Conservation (phyloP, 92 coral and sea anemone species). For the Porites evermanni region DNA sequence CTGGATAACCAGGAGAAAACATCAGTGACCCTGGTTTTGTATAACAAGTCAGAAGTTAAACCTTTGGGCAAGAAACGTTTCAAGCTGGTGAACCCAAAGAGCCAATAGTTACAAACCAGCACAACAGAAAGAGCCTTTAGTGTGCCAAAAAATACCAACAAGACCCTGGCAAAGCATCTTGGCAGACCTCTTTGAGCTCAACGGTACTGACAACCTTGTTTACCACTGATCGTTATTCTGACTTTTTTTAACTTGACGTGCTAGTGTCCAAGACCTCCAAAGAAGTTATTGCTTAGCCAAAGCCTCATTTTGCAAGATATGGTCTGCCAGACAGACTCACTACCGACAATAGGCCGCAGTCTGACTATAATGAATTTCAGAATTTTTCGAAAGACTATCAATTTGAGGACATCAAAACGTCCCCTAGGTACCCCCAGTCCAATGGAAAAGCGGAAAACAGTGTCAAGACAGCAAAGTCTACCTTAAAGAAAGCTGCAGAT, state of each 20-base stretch:
- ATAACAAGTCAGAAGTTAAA: conserved; percentile 58
- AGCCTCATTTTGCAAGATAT: conserved; percentile 2
- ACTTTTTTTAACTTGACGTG: conserved; percentile 37
- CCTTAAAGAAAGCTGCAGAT: no score
- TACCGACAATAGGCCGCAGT: conserved; percentile 2
- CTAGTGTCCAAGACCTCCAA: conserved; percentile 22
- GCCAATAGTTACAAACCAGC: background rate
- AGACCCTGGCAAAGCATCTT: conserved; percentile 21
- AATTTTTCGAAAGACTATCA: background rate
- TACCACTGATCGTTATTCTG: conserved; percentile 46
- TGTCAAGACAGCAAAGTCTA: conserved; percentile 33
- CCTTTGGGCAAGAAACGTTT: conserved; percentile 56
- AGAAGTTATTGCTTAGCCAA: conserved; percentile 37
- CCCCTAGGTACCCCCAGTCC: background rate
- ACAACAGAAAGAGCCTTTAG: no score
- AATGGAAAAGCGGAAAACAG: conserved; percentile 5
- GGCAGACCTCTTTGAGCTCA: conserved; percentile 37
- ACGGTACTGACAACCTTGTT: conserved; percentile 24
- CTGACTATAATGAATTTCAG: background rate
- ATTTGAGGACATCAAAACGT: conserved; percentile 1
- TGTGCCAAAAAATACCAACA: no score
- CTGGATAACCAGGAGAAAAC: conserved; percentile 9
- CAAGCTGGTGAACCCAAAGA: conserved; percentile 56
- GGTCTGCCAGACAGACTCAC: conserved; percentile 40
- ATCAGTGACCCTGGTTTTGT: conserved; percentile 43